Evolutionary conservation across 2,797 vertebrate species (phyloP).

Genomic region (Falco rusticolus): DNA sequence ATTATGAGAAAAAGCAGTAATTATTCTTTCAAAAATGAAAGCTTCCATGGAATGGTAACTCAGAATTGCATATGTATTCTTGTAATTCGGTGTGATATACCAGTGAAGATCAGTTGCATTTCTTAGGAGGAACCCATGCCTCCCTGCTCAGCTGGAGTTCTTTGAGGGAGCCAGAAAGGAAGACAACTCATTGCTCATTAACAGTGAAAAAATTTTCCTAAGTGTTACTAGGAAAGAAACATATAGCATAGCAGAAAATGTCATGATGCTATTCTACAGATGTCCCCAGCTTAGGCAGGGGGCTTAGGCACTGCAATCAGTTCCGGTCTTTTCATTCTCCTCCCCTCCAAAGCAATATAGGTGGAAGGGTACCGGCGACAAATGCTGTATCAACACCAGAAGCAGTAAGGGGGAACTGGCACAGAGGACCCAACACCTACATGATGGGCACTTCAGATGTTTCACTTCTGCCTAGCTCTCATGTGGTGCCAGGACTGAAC

Average conservation of each 20-base stretch:
- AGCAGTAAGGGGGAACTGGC: background rate
- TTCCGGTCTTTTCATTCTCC: background rate
- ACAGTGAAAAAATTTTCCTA: background rate
- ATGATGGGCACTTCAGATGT: fast-evolving
- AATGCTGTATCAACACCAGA: background rate
- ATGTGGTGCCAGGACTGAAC: background rate
- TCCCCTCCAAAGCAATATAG: background rate
- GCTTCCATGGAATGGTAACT: background rate
- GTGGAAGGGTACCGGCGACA: background rate
- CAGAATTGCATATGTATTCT: background rate
- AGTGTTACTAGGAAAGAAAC: background rate
- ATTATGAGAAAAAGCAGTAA: background rate
- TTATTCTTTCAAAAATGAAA: background rate
- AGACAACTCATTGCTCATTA: background rate
- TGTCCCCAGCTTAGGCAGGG: background rate
- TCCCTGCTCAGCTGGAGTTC: background rate
- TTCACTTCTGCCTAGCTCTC: background rate
- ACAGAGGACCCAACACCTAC: background rate
- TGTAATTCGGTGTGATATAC: background rate
- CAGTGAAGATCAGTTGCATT: background rate
- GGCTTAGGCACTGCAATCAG: background rate
- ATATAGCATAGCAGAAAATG: background rate
- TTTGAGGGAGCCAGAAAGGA: background rate
- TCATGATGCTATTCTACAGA: background rate
- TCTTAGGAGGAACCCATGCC: background rate